A percentile compares a stretch with the other conserved stretches of the same genome.
Conservation (phyloP, 2,888 invertebrate genomes). For the Tenthredo livida region DNA sequence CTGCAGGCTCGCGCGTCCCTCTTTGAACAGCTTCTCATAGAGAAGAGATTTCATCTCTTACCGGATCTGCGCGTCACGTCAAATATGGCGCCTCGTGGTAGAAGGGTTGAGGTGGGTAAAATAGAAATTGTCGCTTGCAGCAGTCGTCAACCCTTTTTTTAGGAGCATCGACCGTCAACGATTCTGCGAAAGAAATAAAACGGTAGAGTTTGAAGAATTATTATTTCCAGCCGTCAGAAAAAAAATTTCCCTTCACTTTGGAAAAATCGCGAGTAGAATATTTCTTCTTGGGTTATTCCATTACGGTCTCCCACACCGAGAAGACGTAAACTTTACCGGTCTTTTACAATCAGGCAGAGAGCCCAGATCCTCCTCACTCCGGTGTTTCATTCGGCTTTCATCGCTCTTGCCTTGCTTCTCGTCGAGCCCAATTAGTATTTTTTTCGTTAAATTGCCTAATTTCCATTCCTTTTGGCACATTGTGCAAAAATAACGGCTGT, state of each 20-base stretch:
- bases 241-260: not conserved
- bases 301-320: not conserved
- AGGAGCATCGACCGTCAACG: slow-evolving; percentile 18
- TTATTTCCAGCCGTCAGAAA: slow-evolving; percentile 13
- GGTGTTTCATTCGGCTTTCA: slow-evolving; percentile 4
- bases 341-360: slow-evolving; percentile 20
- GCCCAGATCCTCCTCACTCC: not conserved
- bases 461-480: not conserved
- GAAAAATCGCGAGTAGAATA: slow-evolving; percentile 15
- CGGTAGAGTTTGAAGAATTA: slow-evolving; percentile 22
- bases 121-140: slow-evolving; percentile 45
- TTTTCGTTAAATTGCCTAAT: not conserved
- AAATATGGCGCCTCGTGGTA: slow-evolving; percentile 23
- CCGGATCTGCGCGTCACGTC: slow-evolving; percentile 37
- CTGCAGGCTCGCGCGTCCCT: slow-evolving; percentile 21
- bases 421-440: slow-evolving; percentile 10
- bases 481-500: not conserved
- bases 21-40: slow-evolving; percentile 43
- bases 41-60: slow-evolving; percentile 45
- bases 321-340: slow-evolving; percentile 21
- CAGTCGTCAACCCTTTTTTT: slow-evolving; percentile 43
- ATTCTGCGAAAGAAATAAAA: slow-evolving; percentile 28
- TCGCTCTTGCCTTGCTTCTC: not conserved
- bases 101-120: slow-evolving; percentile 39
- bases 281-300: slow-evolving; percentile 23